Base-by-base conservation (phyloP, 1,140 invertebrate genomes). In the Drosophila punjabiensis region DNA sequence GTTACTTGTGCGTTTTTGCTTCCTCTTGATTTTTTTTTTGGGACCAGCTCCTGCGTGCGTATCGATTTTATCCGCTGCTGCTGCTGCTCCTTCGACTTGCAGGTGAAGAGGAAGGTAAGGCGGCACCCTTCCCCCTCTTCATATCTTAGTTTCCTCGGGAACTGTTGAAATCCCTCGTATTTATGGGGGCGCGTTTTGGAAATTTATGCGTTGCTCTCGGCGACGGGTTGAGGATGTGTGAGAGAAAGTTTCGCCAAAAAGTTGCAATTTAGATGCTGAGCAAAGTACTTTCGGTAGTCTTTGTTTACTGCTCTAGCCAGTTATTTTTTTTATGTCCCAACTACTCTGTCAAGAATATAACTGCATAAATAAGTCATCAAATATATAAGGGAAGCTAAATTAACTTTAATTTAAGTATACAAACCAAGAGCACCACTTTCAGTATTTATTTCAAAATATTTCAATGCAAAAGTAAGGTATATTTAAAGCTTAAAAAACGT, bases 11-110 rank as follows among this genome's bases (percentile, higher is more conserved):
- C n/a, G 14, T 24, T 24, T 24, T 24, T 35, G 20, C 45, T 76
- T 24, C 20, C 6, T 3, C 4, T 39, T 35, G 4, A 11, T 37
- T 13, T 41, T 14, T 48, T 47, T 62, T 64, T 50, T 41, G 41
- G 20, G 39, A 56, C 24, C 24, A 43, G 56, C 24, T 61, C 20
- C 66, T 79, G 60, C 43, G 56, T 79, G 62, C 66, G 67, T 85
- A 85, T 85, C 69, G 82, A 85, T 85, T 85, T 85, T 85, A 82
- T 87, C 76, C 69, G 62, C 48, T 65, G 47, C 58, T 43, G 20
- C 60, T 76, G 52, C 56, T 53, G 14, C 48, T 32, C 2, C 48
- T 41, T 50, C 35, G 37, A 70, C 64, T 70, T 53, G 73, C 71
- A 76, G 58, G 56, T 75, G 47, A 30, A 28, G 52, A 24, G 8